Base-by-base conservation (phyloP, 2,888 invertebrate species). In the Ashinkailepas kermadecensis region DNA sequence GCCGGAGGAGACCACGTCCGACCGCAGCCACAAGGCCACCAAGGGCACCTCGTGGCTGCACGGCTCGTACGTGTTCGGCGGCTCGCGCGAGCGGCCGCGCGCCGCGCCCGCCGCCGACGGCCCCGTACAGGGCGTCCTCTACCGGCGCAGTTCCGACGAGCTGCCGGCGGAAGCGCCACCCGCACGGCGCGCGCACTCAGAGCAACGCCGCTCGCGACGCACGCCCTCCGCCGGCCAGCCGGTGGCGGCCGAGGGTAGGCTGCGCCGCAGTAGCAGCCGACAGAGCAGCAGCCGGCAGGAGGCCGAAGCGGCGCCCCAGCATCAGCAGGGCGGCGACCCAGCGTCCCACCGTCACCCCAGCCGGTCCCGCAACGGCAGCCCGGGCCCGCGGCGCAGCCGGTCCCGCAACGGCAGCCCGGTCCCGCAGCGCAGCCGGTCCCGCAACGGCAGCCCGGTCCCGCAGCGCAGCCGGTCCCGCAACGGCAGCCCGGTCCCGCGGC, bases 21-120 rank as follows among this genome's bases (percentile, higher is more conserved):
- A 74, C 2, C 13, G 13, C 1, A 54, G 74, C 54, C 54, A 56
- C 54, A 23, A 23, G 6, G 74, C 56, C 74, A 74, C 54, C 4
- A 23, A 56, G 23, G 74, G 74, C 18, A 74, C 74, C 54, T 74
- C 74, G 21, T 74, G 74, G 74, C 74, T 74, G 56, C 74, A 74
- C 54, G 74, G 74, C 21, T 74, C 74, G 21, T 74, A 74, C 74
- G 74, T 56, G 56, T 56, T 74, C 9, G 74, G 74, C 54, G 39
- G 54, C 18, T 12, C 39, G 0, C 18, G 18, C 18, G 18, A 39
- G 74, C 74, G 74, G 10, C 74, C 74, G 18, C 74, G 74, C 18
- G 54, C 74, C 21, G 39, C 13, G 3, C 54, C 54, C 1, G 9
- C 18, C 74, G 12, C 18, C 74, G 74, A 74, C 56, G 74, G 74